Evolutionary conservation across 2,113 vertebrate genomes (phyloP), one percentile per base, ranked within the genome.

Genomic region (Ciconia boyciana): DNA sequence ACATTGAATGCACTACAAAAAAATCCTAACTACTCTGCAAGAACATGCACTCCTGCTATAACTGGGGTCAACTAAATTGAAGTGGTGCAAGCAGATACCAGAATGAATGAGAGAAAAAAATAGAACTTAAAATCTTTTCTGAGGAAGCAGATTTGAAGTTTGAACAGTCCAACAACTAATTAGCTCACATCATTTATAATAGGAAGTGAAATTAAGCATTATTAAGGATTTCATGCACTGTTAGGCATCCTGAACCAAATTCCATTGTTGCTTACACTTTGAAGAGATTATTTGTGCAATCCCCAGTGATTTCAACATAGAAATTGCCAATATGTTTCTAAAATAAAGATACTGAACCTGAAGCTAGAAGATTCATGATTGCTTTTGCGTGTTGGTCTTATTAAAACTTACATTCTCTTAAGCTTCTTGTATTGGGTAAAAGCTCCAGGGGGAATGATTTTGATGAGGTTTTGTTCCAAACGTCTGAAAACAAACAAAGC

Each of bases 391-490:
- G 48, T 69, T 77, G 29, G 52, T 79, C 71, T 75, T 96, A 93
- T 80, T 96, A 97, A 95, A 90, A 97, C 99, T 99, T 98, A 99
- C 99, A 99, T 99, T 96, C 99, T 99, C 97, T 99, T 99, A 80
- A 99, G 99, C 92, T 99, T 99, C 98, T 99, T 99, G 97, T 99
- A 99, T 51, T 98, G 97, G 46, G 98, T 98, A 97, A 99, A 99
- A 88, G 99, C 99, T 98, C 99, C 99, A 20, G 99, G 98, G 12
- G 99, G 98, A 96, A 99, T 98, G 92, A 96, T 97, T 97, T 99
- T 99, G 98, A 99, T 99, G 98, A 99, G 97, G 97, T 99, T 99
- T 98, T 99, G 99, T 97, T 99, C 99, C 97, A 99, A 97, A 95
- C 99, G 99, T 96, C 99, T 99, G 97, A 49, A 82, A 97, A 93